These are phyloP conservation scores for Crambe crambe DNA, from an alignment of 37 sponge, comb jelly and placozoan species.

Conservation along the genomic window DNA sequence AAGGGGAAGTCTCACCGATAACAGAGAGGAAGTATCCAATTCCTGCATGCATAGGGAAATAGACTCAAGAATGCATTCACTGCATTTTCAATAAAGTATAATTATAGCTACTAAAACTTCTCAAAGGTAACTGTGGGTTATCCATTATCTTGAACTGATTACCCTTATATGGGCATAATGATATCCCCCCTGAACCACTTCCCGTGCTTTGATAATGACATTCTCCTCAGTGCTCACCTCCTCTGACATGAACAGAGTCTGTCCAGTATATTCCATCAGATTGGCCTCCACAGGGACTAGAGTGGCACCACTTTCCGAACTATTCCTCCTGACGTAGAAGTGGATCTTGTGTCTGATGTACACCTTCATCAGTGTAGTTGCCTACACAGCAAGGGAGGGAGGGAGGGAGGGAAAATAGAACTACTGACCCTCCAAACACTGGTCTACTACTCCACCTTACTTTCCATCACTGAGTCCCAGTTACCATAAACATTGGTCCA, in stretches of 20 bases:
- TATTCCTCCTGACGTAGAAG: neutral
- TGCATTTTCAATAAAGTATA: too few species aligned
- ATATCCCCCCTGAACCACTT: too few species aligned
- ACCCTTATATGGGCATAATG: too few species aligned
- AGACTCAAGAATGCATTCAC: too few species aligned
- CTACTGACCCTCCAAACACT: too few species aligned
- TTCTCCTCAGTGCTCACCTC: too few species aligned
- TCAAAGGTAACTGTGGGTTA: too few species aligned
- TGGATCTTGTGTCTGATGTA: neutral
- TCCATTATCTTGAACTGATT: neutral
- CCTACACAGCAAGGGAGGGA: neutral
- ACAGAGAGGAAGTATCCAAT: too few species aligned
- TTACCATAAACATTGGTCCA: neutral
- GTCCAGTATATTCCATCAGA: conserved; percentile 11
- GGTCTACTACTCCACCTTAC: too few species aligned
- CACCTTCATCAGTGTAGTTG: conserved; percentile 4
- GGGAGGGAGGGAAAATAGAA: neutral
- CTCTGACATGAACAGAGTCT: conserved; percentile 45
- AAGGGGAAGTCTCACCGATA: neutral
- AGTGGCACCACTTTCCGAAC: neutral
- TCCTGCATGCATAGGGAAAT: neutral
- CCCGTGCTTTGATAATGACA: too few species aligned
- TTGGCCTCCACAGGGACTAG: neutral
- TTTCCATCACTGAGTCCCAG: neutral
- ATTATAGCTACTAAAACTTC: too few species aligned